phyloP scores from a whole-genome alignment of 1,140 invertebrate species.

The Kradibia gibbosae region DNA sequence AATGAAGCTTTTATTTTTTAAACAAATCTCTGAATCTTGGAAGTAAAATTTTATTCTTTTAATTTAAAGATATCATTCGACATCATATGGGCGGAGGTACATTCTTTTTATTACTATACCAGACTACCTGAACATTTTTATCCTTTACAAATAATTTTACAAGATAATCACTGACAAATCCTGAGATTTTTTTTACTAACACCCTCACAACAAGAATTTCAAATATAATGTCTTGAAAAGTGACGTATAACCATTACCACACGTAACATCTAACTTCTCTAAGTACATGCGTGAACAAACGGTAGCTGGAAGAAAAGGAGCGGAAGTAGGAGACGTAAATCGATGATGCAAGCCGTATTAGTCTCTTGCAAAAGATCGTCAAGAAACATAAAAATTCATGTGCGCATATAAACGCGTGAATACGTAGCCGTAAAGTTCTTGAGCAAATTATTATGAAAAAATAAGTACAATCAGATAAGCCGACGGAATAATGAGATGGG shows the following conservation, averaged over 20 bases:
- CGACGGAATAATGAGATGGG: not conserved
- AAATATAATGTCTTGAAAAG: not conserved
- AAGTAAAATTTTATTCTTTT: too few relatives aligned
- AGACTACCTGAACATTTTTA: too few relatives aligned
- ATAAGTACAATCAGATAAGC: not conserved
- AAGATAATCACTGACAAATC: not conserved
- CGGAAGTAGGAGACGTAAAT: not conserved
- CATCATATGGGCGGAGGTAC: too few relatives aligned
- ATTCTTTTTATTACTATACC: too few relatives aligned
- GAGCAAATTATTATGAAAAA: not conserved
- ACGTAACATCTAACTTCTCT: conserved; percentile 8
- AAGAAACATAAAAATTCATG: not conserved
- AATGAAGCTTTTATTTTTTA: too few relatives aligned
- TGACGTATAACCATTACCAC: conserved; percentile 5
- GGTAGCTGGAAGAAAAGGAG: not conserved
- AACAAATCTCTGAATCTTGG: too few relatives aligned
- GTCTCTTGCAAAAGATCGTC: conserved; percentile 24
- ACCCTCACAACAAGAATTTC: not conserved
- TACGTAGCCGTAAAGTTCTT: not conserved
- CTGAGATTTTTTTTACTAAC: not conserved
- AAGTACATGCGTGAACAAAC: not conserved
- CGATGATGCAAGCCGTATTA: not conserved
- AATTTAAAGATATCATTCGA: too few relatives aligned
- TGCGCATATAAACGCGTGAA: not conserved
- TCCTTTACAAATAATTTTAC: not conserved